Evolutionary conservation across 2,888 invertebrate species (phyloP), one percentile per base, ranked within the genome.

Genomic region (Deroplatys truncata): DNA sequence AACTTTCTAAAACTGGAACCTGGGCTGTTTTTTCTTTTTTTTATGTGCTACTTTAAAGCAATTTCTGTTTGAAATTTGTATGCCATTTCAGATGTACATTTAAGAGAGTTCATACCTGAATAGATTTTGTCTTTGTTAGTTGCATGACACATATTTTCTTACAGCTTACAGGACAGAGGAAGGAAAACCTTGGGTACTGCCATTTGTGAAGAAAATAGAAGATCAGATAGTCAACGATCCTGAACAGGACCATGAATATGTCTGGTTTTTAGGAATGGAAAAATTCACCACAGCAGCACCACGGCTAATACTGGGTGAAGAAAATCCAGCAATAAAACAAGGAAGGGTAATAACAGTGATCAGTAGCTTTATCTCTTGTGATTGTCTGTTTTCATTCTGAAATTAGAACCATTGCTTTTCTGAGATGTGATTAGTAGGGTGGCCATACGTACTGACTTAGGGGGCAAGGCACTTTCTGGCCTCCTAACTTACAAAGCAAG

Each of bases 161-260:
- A 5, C 93, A 98, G 99, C 99, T 8, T 99, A 99, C 93, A 96
- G 99, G 92, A 98, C 98, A 90, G 97, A 97, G 92, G 97, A 97
- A 92, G 98, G 98, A 1, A 97, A 98, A 93, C 99, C 99, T 89
- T 99, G 99, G 99, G 98, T 99, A 1, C 94, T 99, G 91, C 99
- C 99, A 1, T 98, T 99, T 83, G 99, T 99, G 8, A 95, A 96
- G 82, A 96, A 97, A 93, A 97, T 97, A 85, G 99, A 99, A 94
- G 95, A 96, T 91, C 94, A 95, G 91, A 95, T 99, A 93, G 98
- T 98, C 28, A 94, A 94, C 31, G 98, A 98, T 93, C 95, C 95
- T 43, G 95, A 96, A 5, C 94, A 98, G 89, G 98, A 98, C 92
- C 99, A 99, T 93, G 99, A 99, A 93, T 99, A 99, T 94, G 94